Evolutionary conservation across 2,888 invertebrate genomes (phyloP), one percentile per base, ranked within the genome.

Genomic region (Acanthosoma haemorrhoidale): DNA sequence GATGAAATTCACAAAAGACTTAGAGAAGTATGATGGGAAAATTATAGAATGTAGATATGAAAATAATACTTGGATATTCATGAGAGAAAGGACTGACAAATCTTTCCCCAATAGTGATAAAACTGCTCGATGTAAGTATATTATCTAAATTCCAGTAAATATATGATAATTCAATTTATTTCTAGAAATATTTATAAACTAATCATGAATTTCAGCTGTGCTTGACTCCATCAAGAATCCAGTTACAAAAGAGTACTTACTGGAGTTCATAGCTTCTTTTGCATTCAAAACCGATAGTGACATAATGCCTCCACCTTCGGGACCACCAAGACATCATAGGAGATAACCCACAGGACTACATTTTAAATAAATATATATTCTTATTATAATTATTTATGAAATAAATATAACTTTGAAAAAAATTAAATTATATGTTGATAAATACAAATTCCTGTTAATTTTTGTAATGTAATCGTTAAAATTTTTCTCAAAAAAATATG

Each of bases 41-140:
- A 99, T 99, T 70, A 87, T 99, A 64, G 99, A 99, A 82, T 99
- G 99, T 81, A 90, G 88, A 76, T 88, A 82, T 77, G 92, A 94
- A 73, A 85, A 88, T 74, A 84, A 86, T 38, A 83, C 86, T 74
- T 99, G 99, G 99, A 85, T 88, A 66, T 96, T 92, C 79, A 92
- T 99, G 93, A 85, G 98, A 70, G 93, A 96, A 79, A 83, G 99
- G 75, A 95, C 92, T 0, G 99, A 99, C 81, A 99, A 99, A 82
- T 93, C 94, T 0, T 92, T 87, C 80, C 97, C 99, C 0, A 99
- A 99, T 81, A 90, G 92, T 75, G 88, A 80, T 75, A 85, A 83
- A 6, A 99, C 99, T 9, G 97, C 96, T 3, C 79, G 82, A 76
- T 87, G 92, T 92, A 80, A 79, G 75, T 75, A 39, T 58, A 63